A percentile compares a stretch with the other conserved stretches of the same genome.
Conservation (phyloP, 2,888 invertebrate species). For the Chrysotoxum bicinctum region DNA sequence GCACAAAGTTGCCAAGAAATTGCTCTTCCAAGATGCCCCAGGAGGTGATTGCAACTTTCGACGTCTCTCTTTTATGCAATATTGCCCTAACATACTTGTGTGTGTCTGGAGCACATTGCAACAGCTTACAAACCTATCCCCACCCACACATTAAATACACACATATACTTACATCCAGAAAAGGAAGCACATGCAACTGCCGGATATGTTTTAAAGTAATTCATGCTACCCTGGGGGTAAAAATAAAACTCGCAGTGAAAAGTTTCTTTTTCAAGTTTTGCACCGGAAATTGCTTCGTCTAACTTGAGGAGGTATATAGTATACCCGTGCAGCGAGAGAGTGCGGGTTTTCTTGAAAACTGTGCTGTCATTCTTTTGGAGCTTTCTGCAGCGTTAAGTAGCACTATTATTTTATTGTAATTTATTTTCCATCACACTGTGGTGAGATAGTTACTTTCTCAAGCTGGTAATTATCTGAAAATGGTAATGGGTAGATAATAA, state of each 20-base stretch:
- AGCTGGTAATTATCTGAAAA: slow-evolving; percentile 69
- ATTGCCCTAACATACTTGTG: slow-evolving; percentile 34
- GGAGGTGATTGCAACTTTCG: slow-evolving; percentile 64
- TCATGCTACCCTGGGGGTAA: slow-evolving; percentile 72
- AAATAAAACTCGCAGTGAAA: slow-evolving; percentile 68
- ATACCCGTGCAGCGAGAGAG: not conserved
- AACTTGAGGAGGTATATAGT: slow-evolving; percentile 46
- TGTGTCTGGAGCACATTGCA: slow-evolving; percentile 42
- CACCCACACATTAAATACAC: not conserved
- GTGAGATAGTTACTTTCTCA: slow-evolving; percentile 51
- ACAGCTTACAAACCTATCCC: slow-evolving; percentile 41
- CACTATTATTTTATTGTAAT: slow-evolving; percentile 71
- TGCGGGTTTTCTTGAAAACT: slow-evolving; percentile 58
- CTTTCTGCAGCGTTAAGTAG: slow-evolving; percentile 65
- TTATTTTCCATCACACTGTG: slow-evolving; percentile 58
- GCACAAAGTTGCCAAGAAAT: slow-evolving; percentile 63
- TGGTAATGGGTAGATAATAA: slow-evolving; percentile 61
- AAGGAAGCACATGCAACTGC: slow-evolving; percentile 65
- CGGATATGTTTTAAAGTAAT: slow-evolving; percentile 73
- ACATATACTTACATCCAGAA: not conserved
- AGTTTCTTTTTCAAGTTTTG: slow-evolving; percentile 72
- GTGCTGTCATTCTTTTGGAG: slow-evolving; percentile 61
- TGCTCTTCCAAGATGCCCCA: slow-evolving; percentile 43
- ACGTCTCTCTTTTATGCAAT: slow-evolving; percentile 60
- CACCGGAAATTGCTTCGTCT: slow-evolving; percentile 73